Percentiles rank a stretch among this genome's conserved stretches.
phyloP scores from a whole-genome alignment of 2,888 invertebrate species.

The Meghimatium bilineatum region DNA sequence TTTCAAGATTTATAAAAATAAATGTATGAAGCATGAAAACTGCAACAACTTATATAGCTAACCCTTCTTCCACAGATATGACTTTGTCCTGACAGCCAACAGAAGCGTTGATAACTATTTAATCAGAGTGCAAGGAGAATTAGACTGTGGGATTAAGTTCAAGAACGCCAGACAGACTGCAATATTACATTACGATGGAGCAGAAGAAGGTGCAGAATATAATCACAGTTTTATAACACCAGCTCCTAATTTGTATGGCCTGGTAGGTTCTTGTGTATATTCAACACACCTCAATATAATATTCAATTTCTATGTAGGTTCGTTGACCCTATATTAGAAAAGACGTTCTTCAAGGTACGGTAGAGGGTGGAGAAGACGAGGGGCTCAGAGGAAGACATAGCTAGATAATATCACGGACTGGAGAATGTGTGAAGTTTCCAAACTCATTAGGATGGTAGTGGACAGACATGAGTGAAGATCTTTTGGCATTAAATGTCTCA shows the following conservation, averaged over 20 bases:
- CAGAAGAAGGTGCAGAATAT: not conserved
- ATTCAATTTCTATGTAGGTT: too few relatives aligned
- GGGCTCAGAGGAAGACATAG: too few relatives aligned
- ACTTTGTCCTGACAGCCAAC: constrained; percentile 45
- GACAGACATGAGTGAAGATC: too few relatives aligned
- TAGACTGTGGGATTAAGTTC: constrained; percentile 31
- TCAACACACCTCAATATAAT: not conserved
- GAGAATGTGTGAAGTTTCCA: too few relatives aligned
- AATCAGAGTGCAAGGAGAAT: constrained; percentile 33
- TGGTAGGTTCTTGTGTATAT: not conserved
- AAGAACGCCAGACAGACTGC: constrained; percentile 43
- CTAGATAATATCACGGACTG: too few relatives aligned
- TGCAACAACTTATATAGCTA: not conserved
- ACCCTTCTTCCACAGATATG: constrained; percentile 33
- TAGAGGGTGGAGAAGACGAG: too few relatives aligned
- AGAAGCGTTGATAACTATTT: constrained; percentile 39
- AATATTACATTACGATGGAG: constrained; percentile 36
- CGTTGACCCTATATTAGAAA: too few relatives aligned
- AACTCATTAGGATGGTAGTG: too few relatives aligned
- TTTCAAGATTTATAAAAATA: too few relatives aligned
- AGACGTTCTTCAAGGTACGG: too few relatives aligned
- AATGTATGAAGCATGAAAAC: too few relatives aligned
- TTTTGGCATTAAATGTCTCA: too few relatives aligned
- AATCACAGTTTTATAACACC: constrained; percentile 1
- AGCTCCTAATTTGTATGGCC: not conserved